Evolutionary conservation across 2,113 vertebrate genomes (phyloP), one percentile per base, ranked within the genome.

Genomic region (Monarcha castaneiventris): DNA sequence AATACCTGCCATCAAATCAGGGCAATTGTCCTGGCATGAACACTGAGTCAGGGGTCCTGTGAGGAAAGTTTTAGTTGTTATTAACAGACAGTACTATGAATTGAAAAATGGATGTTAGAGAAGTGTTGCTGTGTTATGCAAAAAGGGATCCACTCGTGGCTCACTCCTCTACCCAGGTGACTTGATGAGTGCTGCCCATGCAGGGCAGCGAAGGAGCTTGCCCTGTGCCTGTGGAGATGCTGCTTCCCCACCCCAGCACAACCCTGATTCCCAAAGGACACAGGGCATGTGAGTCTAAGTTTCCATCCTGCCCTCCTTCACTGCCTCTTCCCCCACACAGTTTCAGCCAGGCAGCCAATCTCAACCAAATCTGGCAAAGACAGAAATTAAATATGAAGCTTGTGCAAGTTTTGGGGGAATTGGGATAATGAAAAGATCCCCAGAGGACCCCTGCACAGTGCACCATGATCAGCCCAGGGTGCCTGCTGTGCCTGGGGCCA

Each of bases 401-500:
- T 1, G 1, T 67, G 33, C 9, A 64, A 32, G 20, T 59, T 29
- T 72, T 1, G 41, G 16, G 33, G 27, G 23, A 41, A 32, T 32
- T 5, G 11, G 23, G 62, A 33, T 10, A 17, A 54, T 5, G 21
- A 37, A 9, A 20, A 52, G 14, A 72, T 23, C 6, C 41, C 18
- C n/a, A 48, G 55, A 56, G 37, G 55, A 63, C 81, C n/a, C 55
- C 37, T 3, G 2, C 41, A 43, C 29, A n/a, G 25, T 19, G 17
- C 55, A 19, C 25, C 0, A 0, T 22, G 51, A 20, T 14, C 16
- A 54, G 6, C 19, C 62, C 1, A 0, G 62, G 55, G 29, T 51
- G 46, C 8, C 27, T 15, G 58, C 25, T 27, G 56, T 46, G n/a
- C 7, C 2, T n/a, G 52, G 49, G 56, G 13, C 8, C 49, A 52